Base-by-base conservation (phyloP, 2,113 vertebrate species). In the Lycaon pictus region DNA sequence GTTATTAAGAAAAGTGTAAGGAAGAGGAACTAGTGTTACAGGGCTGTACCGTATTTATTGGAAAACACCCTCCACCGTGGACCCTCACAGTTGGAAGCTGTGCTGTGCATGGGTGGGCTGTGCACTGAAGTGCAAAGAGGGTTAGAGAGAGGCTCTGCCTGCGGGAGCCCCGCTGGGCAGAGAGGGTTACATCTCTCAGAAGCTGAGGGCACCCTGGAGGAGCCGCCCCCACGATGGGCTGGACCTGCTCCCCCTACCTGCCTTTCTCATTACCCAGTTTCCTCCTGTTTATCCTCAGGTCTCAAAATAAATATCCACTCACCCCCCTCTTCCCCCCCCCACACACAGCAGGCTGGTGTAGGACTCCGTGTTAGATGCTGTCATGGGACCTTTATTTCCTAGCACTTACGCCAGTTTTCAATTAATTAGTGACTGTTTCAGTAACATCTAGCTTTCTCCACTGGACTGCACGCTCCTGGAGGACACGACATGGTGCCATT, bases 201-300 rank as follows among this genome's bases (percentile, higher is more conserved):
- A 5, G 2, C 2, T 4, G 62, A 55, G 19, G 60, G 55, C 43
- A 7, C 82, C 0, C 1, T 4, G 35, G 4, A 2, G 17, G 6
- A 3, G 5, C 5, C 2, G 16, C 83, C 76, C 8, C n/a, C 53
- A 0, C 29, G 3, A 8, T 11, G 32, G 43, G 7, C 4, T 6
- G 43, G n/a, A 19, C 23, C 35, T 5, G 23, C 20, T n/a, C 80
- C 20, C 56, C 1, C 5, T 20, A 5, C 22, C 22, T 0, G 4
- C 53, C 74, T 60, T 63, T 48, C 55, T 53, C 35, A 0, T 55
- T 19, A 17, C 32, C 58, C 88, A 3, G 4, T 10, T 56, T 2
- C 29, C 32, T 23, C 71, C 79, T 9, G 2, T 37, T 9, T 29
- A 22, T 11, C 55, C 20, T 48, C 8, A 1, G 29, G 17, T 51